Evolutionary conservation across 2,888 invertebrate species (phyloP).

Genomic region (Hirtodrosophila histrioides): DNA sequence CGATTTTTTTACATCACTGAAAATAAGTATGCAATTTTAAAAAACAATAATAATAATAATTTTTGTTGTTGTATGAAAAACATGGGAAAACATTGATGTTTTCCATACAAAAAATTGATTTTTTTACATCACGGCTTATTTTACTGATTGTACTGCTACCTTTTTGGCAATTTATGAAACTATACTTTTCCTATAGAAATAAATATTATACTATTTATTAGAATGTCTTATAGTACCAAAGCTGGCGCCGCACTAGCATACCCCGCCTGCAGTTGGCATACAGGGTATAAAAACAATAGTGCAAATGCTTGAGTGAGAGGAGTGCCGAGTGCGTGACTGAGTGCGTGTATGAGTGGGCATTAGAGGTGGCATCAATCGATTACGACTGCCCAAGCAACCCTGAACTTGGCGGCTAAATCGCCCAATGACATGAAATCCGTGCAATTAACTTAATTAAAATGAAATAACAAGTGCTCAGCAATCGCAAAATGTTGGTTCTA

Average conservation of each 20-base stretch:
- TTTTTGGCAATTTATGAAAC: too few relatives aligned
- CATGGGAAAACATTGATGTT: too few relatives aligned
- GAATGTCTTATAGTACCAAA: too few relatives aligned
- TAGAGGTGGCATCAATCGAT: conserved; percentile 65
- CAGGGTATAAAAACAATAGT: conserved; percentile 32
- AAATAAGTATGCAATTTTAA: too few relatives aligned
- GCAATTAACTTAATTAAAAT: conserved; percentile 84
- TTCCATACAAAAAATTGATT: too few relatives aligned
- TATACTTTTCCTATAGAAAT: too few relatives aligned
- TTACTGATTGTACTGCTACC: too few relatives aligned
- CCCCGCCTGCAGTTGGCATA: rapidly evolving
- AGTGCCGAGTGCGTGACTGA: conserved; percentile 49
- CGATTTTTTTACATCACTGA: too few relatives aligned
- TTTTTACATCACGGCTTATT: too few relatives aligned
- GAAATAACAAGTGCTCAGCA: conserved; percentile 81
- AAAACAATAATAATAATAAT: too few relatives aligned
- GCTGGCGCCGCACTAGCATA: neutral
- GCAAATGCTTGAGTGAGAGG: conserved; percentile 17
- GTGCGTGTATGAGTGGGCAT: conserved; percentile 53
- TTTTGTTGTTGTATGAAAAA: too few relatives aligned
- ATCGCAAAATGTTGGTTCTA: conserved; percentile 33
- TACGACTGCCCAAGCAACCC: conserved; percentile 53
- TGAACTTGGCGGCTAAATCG: conserved; percentile 36
- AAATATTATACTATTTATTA: too few relatives aligned
- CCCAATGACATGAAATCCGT: conserved; percentile 72